These are phyloP conservation scores for Toxonevra muliebris DNA, from an alignment of 2,888 invertebrate species.

Conservation along the genomic window DNA sequence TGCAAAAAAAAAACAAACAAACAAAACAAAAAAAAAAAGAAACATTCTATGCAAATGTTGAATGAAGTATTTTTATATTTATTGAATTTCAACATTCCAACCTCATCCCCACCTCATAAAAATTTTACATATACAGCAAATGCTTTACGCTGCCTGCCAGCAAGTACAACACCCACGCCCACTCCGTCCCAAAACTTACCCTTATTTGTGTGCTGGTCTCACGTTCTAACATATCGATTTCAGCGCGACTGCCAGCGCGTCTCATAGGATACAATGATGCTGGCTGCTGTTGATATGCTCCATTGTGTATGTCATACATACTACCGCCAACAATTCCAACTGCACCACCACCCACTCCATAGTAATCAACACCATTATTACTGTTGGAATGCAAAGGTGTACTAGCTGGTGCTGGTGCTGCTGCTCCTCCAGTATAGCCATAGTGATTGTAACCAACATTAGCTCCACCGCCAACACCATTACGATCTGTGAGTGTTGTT, in stretches of 20 bases:
- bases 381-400: slow-evolving; percentile 47
- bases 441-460: slow-evolving; percentile 26
- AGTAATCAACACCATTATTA: slow-evolving; percentile 29
- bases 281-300: slow-evolving; percentile 40
- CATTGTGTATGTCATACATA: slow-evolving; percentile 42
- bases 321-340: slow-evolving; percentile 30
- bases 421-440: background rate
- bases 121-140: background rate
- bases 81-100: too few relatives aligned
- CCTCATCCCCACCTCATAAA: background rate
- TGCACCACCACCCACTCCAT: slow-evolving; percentile 31
- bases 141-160: background rate
- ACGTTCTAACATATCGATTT: slow-evolving; percentile 63
- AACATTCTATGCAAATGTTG: background rate
- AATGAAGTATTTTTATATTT: background rate
- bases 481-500: slow-evolving; percentile 56
- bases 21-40: background rate
- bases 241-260: slow-evolving; percentile 61
- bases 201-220: slow-evolving; percentile 63
- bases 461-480: slow-evolving; percentile 37
- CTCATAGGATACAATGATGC: slow-evolving; percentile 53
- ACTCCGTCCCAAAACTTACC: slow-evolving; percentile 49
- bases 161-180: background rate
- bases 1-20: background rate
- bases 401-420: slow-evolving; percentile 46